These are phyloP conservation scores for Budorcas taxicolor DNA, from an alignment of 2,113 vertebrate species.

Conservation along the genomic window DNA sequence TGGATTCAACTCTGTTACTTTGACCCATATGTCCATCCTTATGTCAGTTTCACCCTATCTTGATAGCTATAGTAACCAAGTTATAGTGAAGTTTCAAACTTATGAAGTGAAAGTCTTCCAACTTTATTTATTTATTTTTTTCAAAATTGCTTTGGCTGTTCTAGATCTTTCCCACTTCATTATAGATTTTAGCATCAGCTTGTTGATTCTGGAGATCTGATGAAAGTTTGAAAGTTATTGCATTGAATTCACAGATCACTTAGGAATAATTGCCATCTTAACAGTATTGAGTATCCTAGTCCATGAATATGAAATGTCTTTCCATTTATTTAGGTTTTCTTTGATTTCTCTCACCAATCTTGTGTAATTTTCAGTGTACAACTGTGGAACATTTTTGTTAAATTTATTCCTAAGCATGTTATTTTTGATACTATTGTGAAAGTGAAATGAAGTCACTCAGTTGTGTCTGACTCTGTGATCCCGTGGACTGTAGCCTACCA, in stretches of 20 bases:
- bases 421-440: neutral
- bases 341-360: neutral
- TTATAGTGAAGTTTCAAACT: neutral
- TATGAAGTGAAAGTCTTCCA: neutral
- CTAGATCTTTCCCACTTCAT: neutral
- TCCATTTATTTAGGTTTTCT: neutral
- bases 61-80: neutral
- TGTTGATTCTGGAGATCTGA: neutral
- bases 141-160: neutral
- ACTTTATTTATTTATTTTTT: neutral
- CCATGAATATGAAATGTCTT: neutral
- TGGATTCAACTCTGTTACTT: neutral
- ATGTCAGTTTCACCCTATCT: neutral
- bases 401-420: neutral
- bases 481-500: neutral
- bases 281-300: neutral
- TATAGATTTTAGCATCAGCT: neutral
- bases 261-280: neutral
- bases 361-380: neutral
- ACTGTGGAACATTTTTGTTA: neutral
- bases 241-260: neutral
- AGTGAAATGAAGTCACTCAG: neutral
- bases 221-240: neutral
- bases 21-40: neutral
- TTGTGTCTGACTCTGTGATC: fast-evolving